These are phyloP conservation scores for Clistopyga incitator DNA, from an alignment of 2,888 invertebrate genomes.

Conservation along the genomic window DNA sequence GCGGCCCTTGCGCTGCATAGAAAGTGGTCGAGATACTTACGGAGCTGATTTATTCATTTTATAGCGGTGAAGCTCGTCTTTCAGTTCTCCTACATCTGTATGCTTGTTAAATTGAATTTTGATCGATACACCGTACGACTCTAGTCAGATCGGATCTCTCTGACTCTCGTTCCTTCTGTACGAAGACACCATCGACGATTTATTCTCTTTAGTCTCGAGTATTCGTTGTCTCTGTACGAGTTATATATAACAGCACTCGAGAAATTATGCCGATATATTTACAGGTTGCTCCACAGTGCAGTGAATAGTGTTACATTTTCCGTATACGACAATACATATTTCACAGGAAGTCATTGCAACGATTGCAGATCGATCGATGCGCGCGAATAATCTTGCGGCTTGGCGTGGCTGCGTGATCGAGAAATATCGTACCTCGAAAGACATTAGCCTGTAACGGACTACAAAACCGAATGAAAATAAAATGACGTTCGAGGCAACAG, in stretches of 20 bases:
- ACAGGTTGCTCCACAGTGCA: not conserved
- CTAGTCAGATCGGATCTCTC: constrained; percentile 39
- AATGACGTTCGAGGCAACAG: constrained; percentile 47
- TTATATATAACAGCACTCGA: constrained; percentile 29
- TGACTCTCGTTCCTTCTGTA: constrained; percentile 26
- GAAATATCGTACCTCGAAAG: constrained; percentile 45
- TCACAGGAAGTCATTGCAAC: constrained; percentile 33
- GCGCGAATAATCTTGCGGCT: constrained; percentile 49
- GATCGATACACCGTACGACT: constrained; percentile 55
- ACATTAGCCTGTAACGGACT: constrained; percentile 33
- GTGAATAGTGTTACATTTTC: constrained; percentile 29
- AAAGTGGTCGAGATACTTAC: constrained; percentile 33
- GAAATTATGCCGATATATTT: constrained; percentile 43
- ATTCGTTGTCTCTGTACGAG: constrained; percentile 47
- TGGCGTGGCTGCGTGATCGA: constrained; percentile 33
- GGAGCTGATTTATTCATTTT: constrained; percentile 39
- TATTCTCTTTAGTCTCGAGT: constrained; percentile 41
- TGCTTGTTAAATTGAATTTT: constrained; percentile 59
- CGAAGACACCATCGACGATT: constrained; percentile 37
- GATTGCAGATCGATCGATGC: constrained; percentile 51
- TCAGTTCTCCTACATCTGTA: constrained; percentile 8
- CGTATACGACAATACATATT: constrained; percentile 16
- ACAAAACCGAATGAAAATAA: constrained; percentile 35
- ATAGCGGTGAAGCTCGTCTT: constrained; percentile 28
- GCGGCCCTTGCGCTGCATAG: constrained; percentile 25